A percentile compares a stretch with the other conserved stretches of the same genome.
phyloP scores from a whole-genome alignment of 2,797 vertebrate genomes.

The Argya squamiceps region DNA sequence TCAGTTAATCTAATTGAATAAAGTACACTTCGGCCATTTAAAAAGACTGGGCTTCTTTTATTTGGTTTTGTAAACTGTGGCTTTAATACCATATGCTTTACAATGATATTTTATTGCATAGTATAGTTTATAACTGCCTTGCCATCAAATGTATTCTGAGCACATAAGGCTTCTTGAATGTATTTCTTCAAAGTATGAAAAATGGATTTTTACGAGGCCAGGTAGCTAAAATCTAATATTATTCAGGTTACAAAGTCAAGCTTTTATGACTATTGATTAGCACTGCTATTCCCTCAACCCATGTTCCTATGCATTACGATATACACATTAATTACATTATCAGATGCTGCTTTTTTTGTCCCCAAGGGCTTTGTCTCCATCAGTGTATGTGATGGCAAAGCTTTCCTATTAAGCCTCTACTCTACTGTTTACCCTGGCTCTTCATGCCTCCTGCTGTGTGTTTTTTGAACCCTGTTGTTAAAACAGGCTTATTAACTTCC shows the following conservation, averaged over 20 bases:
- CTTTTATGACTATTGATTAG: conserved; percentile 7
- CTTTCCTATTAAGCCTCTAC: background rate
- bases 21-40: background rate
- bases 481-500: background rate
- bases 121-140: background rate
- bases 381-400: background rate
- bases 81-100: background rate
- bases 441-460: background rate
- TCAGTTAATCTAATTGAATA: background rate
- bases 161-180: background rate
- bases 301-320: background rate
- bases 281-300: background rate
- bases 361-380: background rate
- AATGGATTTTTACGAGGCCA: background rate
- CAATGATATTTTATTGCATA: background rate
- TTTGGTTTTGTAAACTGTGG: background rate
- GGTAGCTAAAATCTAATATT: background rate
- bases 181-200: background rate
- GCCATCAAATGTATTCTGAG: background rate
- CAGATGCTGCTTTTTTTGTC: background rate
- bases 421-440: background rate
- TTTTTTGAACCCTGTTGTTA: background rate
- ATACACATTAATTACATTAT: background rate
- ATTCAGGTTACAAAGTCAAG: background rate
- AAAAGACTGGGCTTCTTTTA: background rate